Conservation (phyloP, 64 coral and sea anemone genomes). For the Porites australiensis region DNA sequence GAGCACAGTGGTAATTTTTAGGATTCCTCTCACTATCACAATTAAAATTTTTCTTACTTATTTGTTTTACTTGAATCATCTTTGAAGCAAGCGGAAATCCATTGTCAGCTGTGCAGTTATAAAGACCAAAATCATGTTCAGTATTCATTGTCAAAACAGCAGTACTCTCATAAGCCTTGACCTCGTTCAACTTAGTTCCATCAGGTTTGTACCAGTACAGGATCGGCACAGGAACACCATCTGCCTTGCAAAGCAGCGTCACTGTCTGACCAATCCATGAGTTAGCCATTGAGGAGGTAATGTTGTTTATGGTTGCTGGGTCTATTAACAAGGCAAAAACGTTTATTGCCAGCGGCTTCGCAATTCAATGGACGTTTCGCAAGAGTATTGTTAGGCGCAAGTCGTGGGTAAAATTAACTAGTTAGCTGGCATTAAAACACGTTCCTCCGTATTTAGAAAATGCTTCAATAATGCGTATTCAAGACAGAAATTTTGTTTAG, state of each 20-base stretch:
- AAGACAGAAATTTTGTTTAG: no score
- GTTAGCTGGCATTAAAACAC: no score
- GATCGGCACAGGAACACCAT: conserved; percentile 14
- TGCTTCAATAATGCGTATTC: no score
- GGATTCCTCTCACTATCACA: no score
- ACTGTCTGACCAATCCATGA: conserved; percentile 27
- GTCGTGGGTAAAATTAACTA: no score
- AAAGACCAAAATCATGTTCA: conserved; percentile 5
- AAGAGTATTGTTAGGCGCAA: no score
- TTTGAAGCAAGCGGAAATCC: neutral
- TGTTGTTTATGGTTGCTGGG: neutral
- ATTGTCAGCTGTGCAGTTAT: conserved; percentile 13
- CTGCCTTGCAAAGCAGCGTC: neutral
- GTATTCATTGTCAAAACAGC: neutral
- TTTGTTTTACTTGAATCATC: neutral
- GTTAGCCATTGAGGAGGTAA: neutral
- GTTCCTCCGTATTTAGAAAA: no score
- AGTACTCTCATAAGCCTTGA: neutral
- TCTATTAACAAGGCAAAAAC: neutral
- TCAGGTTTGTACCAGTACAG: neutral
- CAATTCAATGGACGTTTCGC: no score
- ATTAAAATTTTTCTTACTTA: neutral
- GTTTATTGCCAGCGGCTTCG: no score
- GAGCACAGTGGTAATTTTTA: no score
- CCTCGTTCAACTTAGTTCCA: neutral